Evolutionary conservation across 1,140 invertebrate genomes (phyloP).

Genomic region (Eubasilissa regina): DNA sequence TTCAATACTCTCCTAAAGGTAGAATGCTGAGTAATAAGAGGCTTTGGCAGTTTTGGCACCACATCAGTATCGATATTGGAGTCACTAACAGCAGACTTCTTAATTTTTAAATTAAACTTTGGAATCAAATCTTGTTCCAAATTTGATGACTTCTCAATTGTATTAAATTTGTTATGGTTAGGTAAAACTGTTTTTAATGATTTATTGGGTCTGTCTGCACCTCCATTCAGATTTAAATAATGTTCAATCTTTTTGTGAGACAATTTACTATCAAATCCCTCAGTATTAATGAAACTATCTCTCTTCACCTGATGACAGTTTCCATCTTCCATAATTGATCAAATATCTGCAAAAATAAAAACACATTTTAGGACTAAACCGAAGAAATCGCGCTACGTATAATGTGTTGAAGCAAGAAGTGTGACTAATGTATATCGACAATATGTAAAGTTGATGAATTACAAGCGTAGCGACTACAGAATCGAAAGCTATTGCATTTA

Average conservation of each 20-base stretch:
- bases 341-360: constrained; percentile 49
- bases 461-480: constrained; percentile 13
- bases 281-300: constrained; percentile 35
- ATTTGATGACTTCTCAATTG: neutral
- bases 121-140: constrained; percentile 7
- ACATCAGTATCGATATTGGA: neutral
- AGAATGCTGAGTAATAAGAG: constrained; percentile 33
- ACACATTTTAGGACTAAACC: constrained; percentile 4
- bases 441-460: constrained; percentile 24
- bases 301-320: constrained; percentile 46
- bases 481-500: neutral
- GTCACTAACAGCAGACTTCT: neutral
- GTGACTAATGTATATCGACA: constrained; percentile 24
- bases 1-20: constrained; percentile 41
- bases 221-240: constrained; percentile 28
- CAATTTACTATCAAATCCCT: constrained; percentile 16
- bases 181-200: constrained; percentile 18
- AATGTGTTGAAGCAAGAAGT: constrained; percentile 2
- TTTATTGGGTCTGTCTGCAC: constrained; percentile 27
- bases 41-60: constrained; percentile 33
- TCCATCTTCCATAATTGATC: constrained; percentile 55
- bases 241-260: constrained; percentile 24
- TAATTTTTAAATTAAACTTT: constrained; percentile 4
- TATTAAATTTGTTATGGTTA: constrained; percentile 8
- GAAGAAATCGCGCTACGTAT: neutral